phyloP scores from a whole-genome alignment of 2,113 vertebrate species.

The Mus spicilegus region DNA sequence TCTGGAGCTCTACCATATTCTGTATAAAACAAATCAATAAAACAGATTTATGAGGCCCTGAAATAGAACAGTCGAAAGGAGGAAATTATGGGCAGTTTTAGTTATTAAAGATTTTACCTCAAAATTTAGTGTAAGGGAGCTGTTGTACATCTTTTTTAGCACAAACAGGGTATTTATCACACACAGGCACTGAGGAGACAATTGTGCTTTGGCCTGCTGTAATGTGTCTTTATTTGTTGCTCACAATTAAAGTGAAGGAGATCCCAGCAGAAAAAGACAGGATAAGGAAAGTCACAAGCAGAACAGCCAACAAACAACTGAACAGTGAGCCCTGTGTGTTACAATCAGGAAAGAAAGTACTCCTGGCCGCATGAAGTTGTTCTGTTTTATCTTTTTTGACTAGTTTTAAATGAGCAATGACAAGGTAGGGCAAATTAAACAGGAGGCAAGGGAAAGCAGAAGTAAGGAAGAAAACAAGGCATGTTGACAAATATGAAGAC shows the following conservation, averaged over 20 bases:
- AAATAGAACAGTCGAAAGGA: slow-evolving; percentile 85
- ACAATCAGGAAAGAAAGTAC: neutral
- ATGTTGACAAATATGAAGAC: neutral
- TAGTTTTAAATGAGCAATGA: neutral
- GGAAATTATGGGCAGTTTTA: slow-evolving; percentile 87
- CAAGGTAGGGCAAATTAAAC: neutral
- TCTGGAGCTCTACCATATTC: slow-evolving; percentile 83
- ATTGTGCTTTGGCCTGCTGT: slow-evolving; percentile 77
- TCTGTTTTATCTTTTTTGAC: neutral
- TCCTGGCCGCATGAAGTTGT: neutral
- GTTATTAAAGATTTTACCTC: slow-evolving; percentile 88
- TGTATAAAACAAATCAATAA: slow-evolving; percentile 86
- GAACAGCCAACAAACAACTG: neutral
- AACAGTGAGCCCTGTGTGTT: neutral
- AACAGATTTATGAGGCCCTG: slow-evolving; percentile 86
- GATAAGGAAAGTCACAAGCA: slow-evolving; percentile 53
- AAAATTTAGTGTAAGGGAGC: slow-evolving; percentile 86
- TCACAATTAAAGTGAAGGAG: slow-evolving; percentile 77
- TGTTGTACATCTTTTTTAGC: slow-evolving; percentile 85
- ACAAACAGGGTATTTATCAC: slow-evolving; percentile 84
- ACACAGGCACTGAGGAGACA: slow-evolving; percentile 79
- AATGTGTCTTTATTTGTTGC: slow-evolving; percentile 86
- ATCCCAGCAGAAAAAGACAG: slow-evolving; percentile 41
- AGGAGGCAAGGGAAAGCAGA: neutral
- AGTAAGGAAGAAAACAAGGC: neutral